Percentiles rank a stretch among this genome's conserved stretches.
Evolutionary conservation across 2,797 vertebrate species (phyloP).

Genomic region (Poecilia wingei): DNA sequence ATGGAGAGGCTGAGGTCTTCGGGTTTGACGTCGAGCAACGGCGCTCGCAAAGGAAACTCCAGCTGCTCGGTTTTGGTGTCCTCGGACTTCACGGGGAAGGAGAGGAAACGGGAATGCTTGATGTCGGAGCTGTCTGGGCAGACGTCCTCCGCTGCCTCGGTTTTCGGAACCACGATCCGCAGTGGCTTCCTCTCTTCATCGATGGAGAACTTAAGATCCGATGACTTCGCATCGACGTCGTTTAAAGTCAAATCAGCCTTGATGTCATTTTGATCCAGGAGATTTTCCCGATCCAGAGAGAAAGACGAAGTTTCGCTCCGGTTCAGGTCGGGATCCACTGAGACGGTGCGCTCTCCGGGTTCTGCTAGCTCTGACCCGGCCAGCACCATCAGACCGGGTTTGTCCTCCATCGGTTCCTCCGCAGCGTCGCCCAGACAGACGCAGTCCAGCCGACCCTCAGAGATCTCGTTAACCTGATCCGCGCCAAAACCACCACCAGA

Average conservation of each 20-base stretch:
- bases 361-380: conserved; percentile 33
- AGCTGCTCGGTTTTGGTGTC: conserved; percentile 61
- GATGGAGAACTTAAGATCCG: conserved; percentile 23
- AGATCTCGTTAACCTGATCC: conserved; percentile 53
- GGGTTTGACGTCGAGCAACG: conserved; percentile 63
- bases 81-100: conserved; percentile 47
- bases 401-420: conserved; percentile 30
- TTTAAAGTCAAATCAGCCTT: conserved; percentile 1
- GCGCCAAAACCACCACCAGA: conserved; percentile 39
- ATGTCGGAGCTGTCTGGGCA: conserved; percentile 49
- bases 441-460: conserved; percentile 50
- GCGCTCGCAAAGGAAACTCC: conserved; percentile 68
- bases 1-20: conserved; percentile 58
- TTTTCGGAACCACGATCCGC: conserved; percentile 40
- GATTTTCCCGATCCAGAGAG: conserved; percentile 32
- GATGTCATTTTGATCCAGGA: conserved; percentile 22
- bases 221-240: conserved; percentile 17
- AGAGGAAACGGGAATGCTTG: conserved; percentile 45
- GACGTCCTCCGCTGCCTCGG: conserved; percentile 25
- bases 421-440: conserved; percentile 28
- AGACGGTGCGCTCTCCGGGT: neutral
- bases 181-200: conserved; percentile 38
- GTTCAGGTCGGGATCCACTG: conserved; percentile 38
- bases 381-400: conserved; percentile 33
- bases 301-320: conserved; percentile 21